Conservation (phyloP, 1,140 invertebrate species). For the Hylaeus anthracinus region DNA sequence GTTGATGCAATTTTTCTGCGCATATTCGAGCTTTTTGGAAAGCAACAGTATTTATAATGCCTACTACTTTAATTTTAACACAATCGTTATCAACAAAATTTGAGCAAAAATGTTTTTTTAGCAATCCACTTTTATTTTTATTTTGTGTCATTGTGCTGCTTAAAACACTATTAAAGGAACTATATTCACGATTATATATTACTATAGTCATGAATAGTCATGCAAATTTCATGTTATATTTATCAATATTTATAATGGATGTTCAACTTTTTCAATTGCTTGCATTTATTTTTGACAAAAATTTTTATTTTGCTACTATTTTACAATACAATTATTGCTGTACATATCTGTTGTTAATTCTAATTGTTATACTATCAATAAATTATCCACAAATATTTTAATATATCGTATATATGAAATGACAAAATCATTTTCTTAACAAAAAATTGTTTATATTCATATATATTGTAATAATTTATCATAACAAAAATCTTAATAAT, state of each 20-base stretch:
- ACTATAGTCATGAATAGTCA: not conserved
- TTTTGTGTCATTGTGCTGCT: not conserved
- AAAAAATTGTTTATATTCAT: not conserved
- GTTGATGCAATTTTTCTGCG: slow-evolving; percentile 47
- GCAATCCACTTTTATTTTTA: not conserved
- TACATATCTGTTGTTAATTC: no score
- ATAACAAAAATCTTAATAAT: not conserved
- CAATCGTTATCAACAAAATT: not conserved
- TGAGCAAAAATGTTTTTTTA: not conserved
- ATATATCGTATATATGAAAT: not conserved
- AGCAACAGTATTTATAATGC: slow-evolving; percentile 39
- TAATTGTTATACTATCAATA: not conserved
- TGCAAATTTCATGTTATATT: not conserved
- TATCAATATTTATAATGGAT: not conserved
- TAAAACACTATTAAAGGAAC: not conserved
- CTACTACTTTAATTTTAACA: slow-evolving; percentile 42
- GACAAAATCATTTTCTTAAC: not conserved
- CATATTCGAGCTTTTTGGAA: slow-evolving; percentile 47
- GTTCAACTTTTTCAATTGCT: not conserved
- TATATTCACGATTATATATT: not conserved
- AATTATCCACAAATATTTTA: not conserved
- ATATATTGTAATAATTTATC: not conserved
- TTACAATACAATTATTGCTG: no score
- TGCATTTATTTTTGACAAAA: not conserved
- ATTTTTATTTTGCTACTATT: not conserved